phyloP scores from a whole-genome alignment of 1,140 invertebrate genomes.

The Cydia splendana region DNA sequence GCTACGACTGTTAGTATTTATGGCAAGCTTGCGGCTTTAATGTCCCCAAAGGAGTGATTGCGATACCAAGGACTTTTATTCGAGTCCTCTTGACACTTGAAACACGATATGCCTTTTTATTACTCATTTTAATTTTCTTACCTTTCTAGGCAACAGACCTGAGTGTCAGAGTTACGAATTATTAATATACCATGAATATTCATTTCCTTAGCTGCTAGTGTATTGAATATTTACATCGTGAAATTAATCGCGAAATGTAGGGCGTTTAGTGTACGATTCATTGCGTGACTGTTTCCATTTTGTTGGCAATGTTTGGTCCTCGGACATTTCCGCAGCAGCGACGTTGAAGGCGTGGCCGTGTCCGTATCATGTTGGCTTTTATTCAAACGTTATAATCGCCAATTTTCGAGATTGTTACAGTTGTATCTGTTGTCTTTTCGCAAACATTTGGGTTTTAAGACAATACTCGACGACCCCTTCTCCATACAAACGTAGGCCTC shows the following conservation, averaged over 20 bases:
- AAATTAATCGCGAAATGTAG: conserved; percentile 32
- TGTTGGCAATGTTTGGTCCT: conserved; percentile 35
- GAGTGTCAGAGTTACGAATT: conserved; percentile 2
- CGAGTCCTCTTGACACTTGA: conserved; percentile 5
- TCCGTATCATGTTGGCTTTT: not conserved
- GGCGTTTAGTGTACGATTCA: conserved; percentile 31
- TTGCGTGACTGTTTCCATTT: conserved; percentile 43
- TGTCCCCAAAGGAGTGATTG: conserved; percentile 23
- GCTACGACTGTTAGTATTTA: conserved; percentile 17
- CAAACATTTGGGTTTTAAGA: too few species aligned
- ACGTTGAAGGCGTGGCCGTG: conserved; percentile 26
- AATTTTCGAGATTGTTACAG: too few species aligned
- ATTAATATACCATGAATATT: conserved; percentile 30
- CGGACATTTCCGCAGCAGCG: conserved; percentile 36
- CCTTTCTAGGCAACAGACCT: not conserved
- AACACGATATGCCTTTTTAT: conserved; percentile 23
- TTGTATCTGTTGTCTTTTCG: too few species aligned
- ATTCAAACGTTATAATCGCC: not conserved
- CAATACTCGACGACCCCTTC: too few species aligned
- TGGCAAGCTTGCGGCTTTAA: conserved; percentile 14
- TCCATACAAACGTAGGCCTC: too few species aligned
- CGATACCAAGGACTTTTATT: conserved; percentile 28
- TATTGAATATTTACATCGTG: conserved; percentile 27
- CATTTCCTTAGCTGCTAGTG: not conserved
- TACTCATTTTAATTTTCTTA: not conserved